A percentile compares a stretch with the other conserved stretches of the same genome.
Evolutionary conservation across 2,113 vertebrate genomes (phyloP).

Genomic region (Albula glossodonta): DNA sequence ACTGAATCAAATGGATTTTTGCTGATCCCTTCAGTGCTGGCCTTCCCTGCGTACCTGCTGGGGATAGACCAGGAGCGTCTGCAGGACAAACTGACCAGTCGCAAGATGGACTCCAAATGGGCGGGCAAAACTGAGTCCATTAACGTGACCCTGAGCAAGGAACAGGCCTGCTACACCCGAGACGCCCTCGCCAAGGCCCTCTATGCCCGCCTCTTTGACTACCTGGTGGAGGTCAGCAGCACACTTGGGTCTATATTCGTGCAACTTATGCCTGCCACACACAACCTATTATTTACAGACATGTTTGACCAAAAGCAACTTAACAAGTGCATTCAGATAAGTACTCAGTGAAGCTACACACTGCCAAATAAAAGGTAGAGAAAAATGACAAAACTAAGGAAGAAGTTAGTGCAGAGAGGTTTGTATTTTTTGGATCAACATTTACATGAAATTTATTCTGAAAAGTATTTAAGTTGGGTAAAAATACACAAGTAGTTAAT

Average conservation of each 20-base stretch:
- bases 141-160: conserved; percentile 88
- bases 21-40: conserved; percentile 71
- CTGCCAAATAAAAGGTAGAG: no score
- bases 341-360: no score
- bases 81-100: conserved; percentile 90
- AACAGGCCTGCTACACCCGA: conserved; percentile 88
- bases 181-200: conserved; percentile 94
- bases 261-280: background rate
- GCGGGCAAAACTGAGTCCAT: conserved; percentile 89
- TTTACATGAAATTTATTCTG: no score
- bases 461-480: no score
- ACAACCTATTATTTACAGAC: background rate
- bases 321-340: no score
- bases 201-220: conserved; percentile 88
- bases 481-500: no score
- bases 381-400: no score
- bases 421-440: no score
- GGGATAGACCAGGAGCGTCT: conserved; percentile 83
- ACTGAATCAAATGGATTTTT: no score
- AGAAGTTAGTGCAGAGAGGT: no score
- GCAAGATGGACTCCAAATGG: conserved; percentile 97
- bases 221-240: conserved; percentile 84
- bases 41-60: conserved; percentile 92
- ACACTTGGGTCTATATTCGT: background rate
- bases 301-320: no score